Evolutionary conservation across 2,888 invertebrate species (phyloP).

Genomic region (Lysandra coridon): DNA sequence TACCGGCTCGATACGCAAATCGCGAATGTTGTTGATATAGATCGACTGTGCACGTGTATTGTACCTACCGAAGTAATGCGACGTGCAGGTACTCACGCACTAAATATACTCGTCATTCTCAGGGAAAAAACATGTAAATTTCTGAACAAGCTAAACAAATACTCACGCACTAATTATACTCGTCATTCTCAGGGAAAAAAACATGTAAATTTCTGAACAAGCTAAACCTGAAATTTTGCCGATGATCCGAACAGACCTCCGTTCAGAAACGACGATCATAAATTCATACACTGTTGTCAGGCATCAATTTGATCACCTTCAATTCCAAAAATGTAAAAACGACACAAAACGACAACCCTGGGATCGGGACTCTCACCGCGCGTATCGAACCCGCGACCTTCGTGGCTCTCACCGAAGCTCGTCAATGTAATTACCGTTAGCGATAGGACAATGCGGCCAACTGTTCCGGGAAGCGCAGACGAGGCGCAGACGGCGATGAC

Average conservation of each 20-base stretch:
- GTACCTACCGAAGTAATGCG: background rate
- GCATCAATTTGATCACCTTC: background rate
- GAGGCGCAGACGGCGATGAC: constrained; percentile 69
- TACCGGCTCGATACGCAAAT: background rate
- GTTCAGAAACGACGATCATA: background rate
- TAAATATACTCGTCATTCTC: background rate
- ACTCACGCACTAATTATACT: background rate
- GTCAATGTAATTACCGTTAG: constrained; percentile 55
- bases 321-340: background rate
- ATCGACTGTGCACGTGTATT: background rate
- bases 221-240: no score
- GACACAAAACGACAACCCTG: background rate
- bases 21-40: background rate
- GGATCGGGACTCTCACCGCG: background rate
- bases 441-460: constrained; percentile 67
- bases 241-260: background rate
- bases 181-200: background rate
- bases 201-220: background rate
- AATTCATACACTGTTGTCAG: background rate
- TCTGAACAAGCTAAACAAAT: background rate
- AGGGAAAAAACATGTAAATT: background rate
- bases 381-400: constrained; percentile 16
- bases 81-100: background rate
- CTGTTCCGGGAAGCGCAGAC: constrained; percentile 76
- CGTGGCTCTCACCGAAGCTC: background rate